A percentile compares a stretch with the other conserved stretches of the same genome.
phyloP scores from a whole-genome alignment of 1,140 invertebrate species.

The Coptotermes formosanus region DNA sequence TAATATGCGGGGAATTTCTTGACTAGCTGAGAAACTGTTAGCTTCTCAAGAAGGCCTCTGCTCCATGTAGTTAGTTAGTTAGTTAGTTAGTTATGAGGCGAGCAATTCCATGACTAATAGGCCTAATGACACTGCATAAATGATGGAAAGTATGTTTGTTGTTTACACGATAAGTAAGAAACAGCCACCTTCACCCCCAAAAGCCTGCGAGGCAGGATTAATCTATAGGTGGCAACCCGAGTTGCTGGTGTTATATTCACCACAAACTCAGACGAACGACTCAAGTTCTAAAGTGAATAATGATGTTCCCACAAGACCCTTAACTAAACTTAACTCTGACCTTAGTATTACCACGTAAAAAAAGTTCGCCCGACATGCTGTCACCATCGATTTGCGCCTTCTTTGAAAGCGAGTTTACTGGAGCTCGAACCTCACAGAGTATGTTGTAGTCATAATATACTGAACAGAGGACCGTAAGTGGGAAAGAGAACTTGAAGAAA shows the following conservation, averaged over 20 bases:
- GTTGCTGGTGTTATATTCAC: neutral
- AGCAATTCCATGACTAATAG: neutral
- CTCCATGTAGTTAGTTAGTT: too few species aligned
- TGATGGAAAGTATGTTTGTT: neutral
- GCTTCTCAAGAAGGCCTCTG: too few species aligned
- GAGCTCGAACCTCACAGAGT: too few species aligned
- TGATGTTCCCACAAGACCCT: neutral
- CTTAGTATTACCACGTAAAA: neutral
- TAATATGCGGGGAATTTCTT: too few species aligned
- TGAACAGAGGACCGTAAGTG: too few species aligned
- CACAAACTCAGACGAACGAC: neutral
- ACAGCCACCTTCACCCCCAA: neutral
- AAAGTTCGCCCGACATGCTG: neutral
- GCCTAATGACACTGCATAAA: neutral
- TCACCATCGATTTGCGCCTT: neutral
- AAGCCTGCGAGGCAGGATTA: neutral
- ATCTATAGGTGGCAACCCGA: neutral
- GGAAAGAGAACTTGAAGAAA: too few species aligned
- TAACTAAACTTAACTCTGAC: slow-evolving; percentile 16
- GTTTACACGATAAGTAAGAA: slow-evolving; percentile 6
- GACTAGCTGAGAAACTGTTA: too few species aligned
- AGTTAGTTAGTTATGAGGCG: too few species aligned
- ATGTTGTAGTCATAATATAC: neutral
- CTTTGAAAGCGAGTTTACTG: neutral
- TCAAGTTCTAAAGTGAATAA: slow-evolving; percentile 14